Conservation (phyloP, 2,113 vertebrate species). For the Pogonocichla stellata region DNA sequence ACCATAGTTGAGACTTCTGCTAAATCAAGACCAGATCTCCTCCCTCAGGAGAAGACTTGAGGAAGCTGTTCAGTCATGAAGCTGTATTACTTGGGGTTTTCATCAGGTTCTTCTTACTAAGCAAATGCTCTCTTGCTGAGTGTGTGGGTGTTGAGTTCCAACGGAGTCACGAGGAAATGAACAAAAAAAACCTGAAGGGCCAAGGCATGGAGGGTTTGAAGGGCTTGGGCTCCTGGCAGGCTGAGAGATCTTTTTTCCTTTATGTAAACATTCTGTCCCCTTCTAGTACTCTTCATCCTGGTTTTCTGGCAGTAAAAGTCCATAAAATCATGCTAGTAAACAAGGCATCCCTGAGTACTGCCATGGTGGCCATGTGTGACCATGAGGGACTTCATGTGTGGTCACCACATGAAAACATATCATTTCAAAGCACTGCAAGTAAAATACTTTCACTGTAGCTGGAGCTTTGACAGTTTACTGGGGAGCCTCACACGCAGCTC, state of each 20-base stretch:
- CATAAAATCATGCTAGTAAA: slow-evolving; percentile 1
- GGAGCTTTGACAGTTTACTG: neutral
- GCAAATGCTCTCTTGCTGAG: neutral
- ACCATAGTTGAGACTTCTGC: neutral
- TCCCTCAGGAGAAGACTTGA: neutral
- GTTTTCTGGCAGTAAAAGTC: slow-evolving; percentile 10
- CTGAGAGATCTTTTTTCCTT: neutral
- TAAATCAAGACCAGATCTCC: neutral
- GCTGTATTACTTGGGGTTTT: neutral
- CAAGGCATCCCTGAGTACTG: neutral
- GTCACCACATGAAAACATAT: neutral
- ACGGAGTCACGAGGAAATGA: neutral
- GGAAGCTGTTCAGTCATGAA: neutral
- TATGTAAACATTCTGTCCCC: neutral
- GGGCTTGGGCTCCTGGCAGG: neutral
- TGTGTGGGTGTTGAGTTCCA: neutral
- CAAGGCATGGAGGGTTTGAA: neutral
- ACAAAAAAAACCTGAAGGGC: neutral
- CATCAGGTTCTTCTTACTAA: neutral
- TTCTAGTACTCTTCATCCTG: neutral
- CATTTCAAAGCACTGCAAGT: neutral
- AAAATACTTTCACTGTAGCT: neutral
- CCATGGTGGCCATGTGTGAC: slow-evolving; percentile 13
- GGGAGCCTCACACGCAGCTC: neutral
- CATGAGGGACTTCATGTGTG: neutral